Percentiles rank a stretch among this genome's conserved stretches.
These are phyloP conservation scores for Nasalis larvatus DNA, from an alignment of 2,113 vertebrate genomes.

Conservation along the genomic window DNA sequence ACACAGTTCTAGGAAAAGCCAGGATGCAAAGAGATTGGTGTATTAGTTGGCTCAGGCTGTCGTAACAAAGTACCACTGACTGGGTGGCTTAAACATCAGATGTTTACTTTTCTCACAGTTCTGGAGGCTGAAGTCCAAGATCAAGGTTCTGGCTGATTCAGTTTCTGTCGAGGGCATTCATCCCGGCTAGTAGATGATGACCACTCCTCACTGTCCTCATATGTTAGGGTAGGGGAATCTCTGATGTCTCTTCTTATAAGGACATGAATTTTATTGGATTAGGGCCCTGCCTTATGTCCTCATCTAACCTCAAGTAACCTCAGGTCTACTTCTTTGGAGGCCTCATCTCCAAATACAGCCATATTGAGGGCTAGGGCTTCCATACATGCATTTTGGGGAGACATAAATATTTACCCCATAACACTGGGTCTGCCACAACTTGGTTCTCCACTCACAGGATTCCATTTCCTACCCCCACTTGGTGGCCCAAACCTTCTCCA, in stretches of 20 bases:
- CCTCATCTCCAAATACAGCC: neutral
- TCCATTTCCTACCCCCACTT: accelerated
- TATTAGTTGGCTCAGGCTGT: too few species aligned
- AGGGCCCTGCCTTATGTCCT: neutral
- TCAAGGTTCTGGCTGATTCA: neutral
- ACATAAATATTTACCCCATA: neutral
- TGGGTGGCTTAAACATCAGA: neutral
- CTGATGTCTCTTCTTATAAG: neutral
- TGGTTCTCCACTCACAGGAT: neutral
- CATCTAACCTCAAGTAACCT: neutral
- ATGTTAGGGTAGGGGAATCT: accelerated
- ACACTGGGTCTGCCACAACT: neutral
- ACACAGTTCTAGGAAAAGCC: neutral
- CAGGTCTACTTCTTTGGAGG: neutral
- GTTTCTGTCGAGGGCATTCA: neutral
- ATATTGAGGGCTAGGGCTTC: neutral
- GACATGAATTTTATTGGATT: neutral
- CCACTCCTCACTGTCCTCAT: neutral
- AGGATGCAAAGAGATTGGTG: too few species aligned
- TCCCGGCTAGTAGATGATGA: accelerated
- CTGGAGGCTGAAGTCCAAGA: neutral
- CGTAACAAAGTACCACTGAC: neutral
- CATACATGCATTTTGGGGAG: neutral
- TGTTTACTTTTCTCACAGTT: neutral
- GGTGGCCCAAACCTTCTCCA: neutral